phyloP scores from a whole-genome alignment of 2,888 invertebrate genomes.

The Harmothoe impar region DNA sequence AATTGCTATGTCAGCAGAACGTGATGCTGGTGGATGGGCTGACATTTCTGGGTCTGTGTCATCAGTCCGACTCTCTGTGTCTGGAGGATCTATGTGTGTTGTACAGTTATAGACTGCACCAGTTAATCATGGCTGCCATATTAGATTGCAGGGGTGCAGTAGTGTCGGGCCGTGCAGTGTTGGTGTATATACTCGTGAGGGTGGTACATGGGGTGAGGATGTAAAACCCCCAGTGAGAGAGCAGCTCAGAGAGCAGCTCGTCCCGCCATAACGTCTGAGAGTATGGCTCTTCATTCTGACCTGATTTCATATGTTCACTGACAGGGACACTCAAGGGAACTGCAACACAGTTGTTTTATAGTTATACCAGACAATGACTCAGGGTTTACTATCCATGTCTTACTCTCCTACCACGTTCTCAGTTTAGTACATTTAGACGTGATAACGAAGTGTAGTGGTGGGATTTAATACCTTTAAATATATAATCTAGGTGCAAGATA shows the following conservation, averaged over 20 bases:
- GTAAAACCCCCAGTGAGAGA: not conserved
- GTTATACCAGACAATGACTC: too few species aligned
- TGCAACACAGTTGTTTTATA: too few species aligned
- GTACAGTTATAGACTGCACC: not conserved
- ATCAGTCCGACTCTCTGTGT: not conserved
- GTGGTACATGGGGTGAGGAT: not conserved
- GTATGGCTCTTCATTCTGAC: too few species aligned
- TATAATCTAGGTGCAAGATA: not conserved
- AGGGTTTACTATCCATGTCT: too few species aligned
- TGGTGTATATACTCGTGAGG: not conserved
- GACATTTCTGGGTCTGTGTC: conserved; percentile 21
- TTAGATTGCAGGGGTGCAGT: not conserved
- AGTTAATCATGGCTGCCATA: conserved; percentile 12
- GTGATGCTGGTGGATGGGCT: not conserved
- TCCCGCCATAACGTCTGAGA: too few species aligned
- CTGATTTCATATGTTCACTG: too few species aligned
- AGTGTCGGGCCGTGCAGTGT: not conserved
- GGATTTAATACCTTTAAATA: too few species aligned
- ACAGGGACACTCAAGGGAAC: too few species aligned
- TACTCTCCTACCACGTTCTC: too few species aligned
- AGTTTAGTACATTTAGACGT: too few species aligned
- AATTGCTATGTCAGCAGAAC: not conserved
- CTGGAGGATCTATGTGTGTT: not conserved
- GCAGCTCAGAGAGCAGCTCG: too few species aligned
- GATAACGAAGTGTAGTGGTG: too few species aligned